Evolutionary conservation across 2,888 invertebrate genomes (phyloP).

Genomic region (Agriopis leucophaearia): DNA sequence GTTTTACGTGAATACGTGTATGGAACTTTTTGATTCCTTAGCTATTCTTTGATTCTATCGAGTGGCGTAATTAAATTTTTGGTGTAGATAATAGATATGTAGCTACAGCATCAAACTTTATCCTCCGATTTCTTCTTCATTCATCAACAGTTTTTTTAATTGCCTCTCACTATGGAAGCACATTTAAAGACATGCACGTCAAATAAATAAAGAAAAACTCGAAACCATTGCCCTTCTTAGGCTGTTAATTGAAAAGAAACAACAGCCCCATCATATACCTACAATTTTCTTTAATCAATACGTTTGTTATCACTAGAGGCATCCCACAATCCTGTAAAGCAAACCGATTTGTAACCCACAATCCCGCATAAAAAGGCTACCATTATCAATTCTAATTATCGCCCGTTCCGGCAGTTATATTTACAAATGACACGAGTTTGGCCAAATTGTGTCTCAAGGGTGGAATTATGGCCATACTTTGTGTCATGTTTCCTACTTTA

Average conservation of each 20-base stretch:
- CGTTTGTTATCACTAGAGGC: neutral
- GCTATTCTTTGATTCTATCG: no score
- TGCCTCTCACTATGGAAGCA: no score
- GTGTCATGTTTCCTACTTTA: slow-evolving; percentile 46
- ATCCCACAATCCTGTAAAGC: neutral
- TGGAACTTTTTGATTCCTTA: no score
- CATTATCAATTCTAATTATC: slow-evolving; percentile 45
- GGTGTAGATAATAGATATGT: no score
- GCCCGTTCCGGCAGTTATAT: slow-evolving; percentile 36
- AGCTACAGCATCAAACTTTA: no score
- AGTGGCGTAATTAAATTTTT: no score
- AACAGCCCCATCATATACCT: neutral
- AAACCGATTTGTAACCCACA: slow-evolving; percentile 4
- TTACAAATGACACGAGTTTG: slow-evolving; percentile 44
- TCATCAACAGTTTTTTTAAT: no score
- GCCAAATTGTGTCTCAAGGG: slow-evolving; percentile 46
- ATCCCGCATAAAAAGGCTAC: slow-evolving; percentile 25
- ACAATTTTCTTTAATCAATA: neutral
- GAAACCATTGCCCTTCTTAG: no score
- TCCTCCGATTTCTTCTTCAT: no score
- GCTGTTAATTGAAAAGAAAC: neutral
- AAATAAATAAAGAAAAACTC: no score
- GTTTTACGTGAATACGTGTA: no score
- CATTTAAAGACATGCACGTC: no score
- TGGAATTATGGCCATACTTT: slow-evolving; percentile 46